Evolutionary conservation across 53 echinoderm and acorn worm genomes (phyloP), one percentile per base, ranked within the genome.

Genomic region (Henricia sp.): DNA sequence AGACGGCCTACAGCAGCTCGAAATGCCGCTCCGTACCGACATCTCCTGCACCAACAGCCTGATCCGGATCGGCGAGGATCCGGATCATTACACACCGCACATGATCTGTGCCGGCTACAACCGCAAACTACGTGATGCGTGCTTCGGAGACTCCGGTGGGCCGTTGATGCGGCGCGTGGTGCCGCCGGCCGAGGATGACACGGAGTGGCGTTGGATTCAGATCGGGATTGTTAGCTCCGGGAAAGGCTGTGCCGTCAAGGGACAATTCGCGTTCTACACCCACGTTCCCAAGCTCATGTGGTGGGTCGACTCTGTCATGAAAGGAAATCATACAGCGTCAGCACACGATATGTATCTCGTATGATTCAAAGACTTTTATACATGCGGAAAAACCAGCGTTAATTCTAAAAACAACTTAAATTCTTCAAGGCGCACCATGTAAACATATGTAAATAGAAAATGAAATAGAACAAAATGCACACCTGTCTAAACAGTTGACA

Each of bases 171-270:
- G 99, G 8, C 88, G 91, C 62, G 43, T 99, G 3, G 41, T 60
- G 19, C 85, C 85, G n/a, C 88, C 89, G 60, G 34, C 52, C 4
- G 8, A 67, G 4, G 5, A 14, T 0, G 41, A 74, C 48, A 48
- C 53, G 20, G 80, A 62, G 48, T 64, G 64, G 63, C 89, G 99
- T 0, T 99, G 99, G 99, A 82, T 95, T n/a, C 94, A 99, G 59
- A 88, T 99, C 57, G 99, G 99, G 23, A 99, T 99, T 19, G 99
- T 99, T 6, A 99, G 99, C 84, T 92, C 94, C 40, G 99, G 94
- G 37, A 90, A 94, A 54, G 99, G 99, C 3, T 99, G 99, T 85
- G 99, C 99, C 44, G 92, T 92, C 19, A 89, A 90, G 71, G 99
- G 99, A 36, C 92, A 93, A 58, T 99, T 92, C 48, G 99, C 90